phyloP scores from a whole-genome alignment of 1,140 invertebrate species.

The Choristoneura fumiferana region DNA sequence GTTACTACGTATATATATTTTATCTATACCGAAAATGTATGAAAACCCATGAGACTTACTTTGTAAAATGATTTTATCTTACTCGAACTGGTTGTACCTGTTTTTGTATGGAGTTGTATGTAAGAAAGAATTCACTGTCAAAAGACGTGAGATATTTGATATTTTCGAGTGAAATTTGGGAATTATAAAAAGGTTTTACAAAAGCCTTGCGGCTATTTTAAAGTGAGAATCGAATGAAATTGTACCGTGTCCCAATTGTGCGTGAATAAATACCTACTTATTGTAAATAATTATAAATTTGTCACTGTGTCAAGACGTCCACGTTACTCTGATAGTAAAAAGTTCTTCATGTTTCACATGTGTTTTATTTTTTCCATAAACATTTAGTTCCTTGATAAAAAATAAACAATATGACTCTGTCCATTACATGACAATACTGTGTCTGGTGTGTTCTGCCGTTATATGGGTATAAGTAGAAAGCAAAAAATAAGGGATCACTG shows the following conservation, averaged over 20 bases:
- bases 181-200: constrained; percentile 19
- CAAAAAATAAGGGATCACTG: too few species aligned
- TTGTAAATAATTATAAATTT: constrained; percentile 53
- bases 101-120: not conserved
- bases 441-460: too few species aligned
- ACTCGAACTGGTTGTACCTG: constrained; percentile 15
- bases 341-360: constrained; percentile 63
- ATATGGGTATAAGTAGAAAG: too few species aligned
- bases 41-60: not conserved
- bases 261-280: constrained; percentile 20
- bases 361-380: constrained; percentile 57
- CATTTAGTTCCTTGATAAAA: too few species aligned
- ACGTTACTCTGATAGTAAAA: constrained; percentile 68
- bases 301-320: constrained; percentile 69
- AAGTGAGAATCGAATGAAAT: constrained; percentile 14
- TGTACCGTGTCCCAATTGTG: not conserved
- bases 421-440: too few species aligned
- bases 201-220: constrained; percentile 10
- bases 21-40: too few species aligned
- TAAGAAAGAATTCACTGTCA: not conserved
- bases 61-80: not conserved
- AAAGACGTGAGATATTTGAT: not conserved
- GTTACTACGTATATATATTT: too few species aligned
- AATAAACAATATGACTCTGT: too few species aligned
- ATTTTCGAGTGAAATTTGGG: not conserved